Evolutionary conservation across 2,797 vertebrate genomes (phyloP).

Genomic region (Phoeniculus purpureus): DNA sequence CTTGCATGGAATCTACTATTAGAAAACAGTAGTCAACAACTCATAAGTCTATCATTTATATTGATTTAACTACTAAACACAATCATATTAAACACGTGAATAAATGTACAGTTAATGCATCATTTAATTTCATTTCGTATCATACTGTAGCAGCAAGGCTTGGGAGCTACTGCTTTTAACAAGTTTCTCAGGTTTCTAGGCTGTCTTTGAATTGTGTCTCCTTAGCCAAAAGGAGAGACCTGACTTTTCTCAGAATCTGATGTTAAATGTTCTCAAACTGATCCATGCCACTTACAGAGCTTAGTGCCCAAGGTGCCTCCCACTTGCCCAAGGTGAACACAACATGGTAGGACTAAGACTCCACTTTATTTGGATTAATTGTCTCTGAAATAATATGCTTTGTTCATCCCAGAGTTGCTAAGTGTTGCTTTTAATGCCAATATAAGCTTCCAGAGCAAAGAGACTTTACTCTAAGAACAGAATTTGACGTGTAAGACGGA

Average conservation of each 20-base stretch:
- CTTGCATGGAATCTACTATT: neutral
- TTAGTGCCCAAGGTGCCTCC: neutral
- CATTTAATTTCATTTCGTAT: neutral
- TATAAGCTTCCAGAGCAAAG: neutral
- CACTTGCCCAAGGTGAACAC: neutral
- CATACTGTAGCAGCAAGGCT: neutral
- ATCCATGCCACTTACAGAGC: neutral
- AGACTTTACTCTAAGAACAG: neutral
- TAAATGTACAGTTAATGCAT: neutral
- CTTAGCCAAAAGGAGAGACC: neutral
- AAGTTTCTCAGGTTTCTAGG: slow-evolving; percentile 19
- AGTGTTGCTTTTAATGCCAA: slow-evolving; percentile 3
- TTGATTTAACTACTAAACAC: neutral
- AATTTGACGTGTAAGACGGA: neutral
- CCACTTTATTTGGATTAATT: neutral
- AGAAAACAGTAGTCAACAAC: neutral
- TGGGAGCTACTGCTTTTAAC: slow-evolving; percentile 1
- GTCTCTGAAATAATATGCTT: neutral
- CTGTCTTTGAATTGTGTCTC: neutral
- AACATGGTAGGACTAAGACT: neutral
- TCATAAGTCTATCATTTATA: neutral
- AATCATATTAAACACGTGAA: neutral
- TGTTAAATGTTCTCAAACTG: neutral
- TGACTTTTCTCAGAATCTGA: neutral
- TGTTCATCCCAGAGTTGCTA: neutral